Conservation (phyloP, 1,140 invertebrate species). For the Idris sp. region DNA sequence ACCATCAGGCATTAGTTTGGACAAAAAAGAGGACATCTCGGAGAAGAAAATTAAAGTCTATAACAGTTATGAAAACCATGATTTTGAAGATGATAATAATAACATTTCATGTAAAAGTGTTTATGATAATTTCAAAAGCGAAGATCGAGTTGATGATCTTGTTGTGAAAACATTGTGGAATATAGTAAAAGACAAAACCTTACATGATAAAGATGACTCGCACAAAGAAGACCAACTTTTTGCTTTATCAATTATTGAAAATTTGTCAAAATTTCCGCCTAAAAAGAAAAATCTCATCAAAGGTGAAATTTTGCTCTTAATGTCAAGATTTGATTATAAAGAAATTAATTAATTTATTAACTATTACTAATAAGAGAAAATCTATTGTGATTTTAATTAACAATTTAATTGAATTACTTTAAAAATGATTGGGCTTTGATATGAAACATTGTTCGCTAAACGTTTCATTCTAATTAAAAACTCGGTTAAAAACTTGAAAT, state of each 20-base stretch:
- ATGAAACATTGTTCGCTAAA: no score
- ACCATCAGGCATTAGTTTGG: neutral
- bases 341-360: constrained; percentile 37
- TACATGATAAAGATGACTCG: neutral
- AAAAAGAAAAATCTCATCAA: constrained; percentile 44
- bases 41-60: neutral
- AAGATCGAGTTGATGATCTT: constrained; percentile 1
- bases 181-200: constrained; percentile 11
- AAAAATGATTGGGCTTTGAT: no score
- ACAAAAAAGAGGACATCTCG: neutral
- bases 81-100: neutral
- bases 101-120: no score
- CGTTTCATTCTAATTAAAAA: no score
- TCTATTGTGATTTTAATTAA: no score
- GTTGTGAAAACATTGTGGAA: constrained; percentile 13
- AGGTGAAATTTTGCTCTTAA: constrained; percentile 45
- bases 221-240: constrained; percentile 32
- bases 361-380: no score
- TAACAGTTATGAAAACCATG: neutral
- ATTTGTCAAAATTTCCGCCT: constrained; percentile 41
- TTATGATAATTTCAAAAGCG: neutral
- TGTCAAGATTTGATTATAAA: constrained; percentile 38
- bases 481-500: no score
- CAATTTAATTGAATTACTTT: no score
- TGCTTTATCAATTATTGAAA: constrained; percentile 30